phyloP scores from a whole-genome alignment of 1,140 invertebrate genomes.

The Leptinotarsa lineolata region DNA sequence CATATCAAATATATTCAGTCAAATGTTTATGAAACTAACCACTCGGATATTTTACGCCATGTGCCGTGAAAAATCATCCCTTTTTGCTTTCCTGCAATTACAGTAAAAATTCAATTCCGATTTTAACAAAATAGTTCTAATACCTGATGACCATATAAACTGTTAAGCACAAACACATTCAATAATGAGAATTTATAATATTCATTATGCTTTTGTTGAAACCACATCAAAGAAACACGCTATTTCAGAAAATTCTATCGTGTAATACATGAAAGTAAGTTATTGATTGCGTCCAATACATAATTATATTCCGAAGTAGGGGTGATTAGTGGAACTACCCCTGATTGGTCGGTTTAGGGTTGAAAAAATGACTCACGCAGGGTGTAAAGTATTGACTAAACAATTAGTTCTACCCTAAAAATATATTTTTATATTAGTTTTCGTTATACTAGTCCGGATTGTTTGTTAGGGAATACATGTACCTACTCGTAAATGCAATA shows the following conservation, averaged over 20 bases:
- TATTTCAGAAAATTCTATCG: slow-evolving; percentile 27
- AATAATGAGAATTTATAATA: slow-evolving; percentile 20
- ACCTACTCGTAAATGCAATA: too few species aligned
- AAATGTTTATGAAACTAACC: too few species aligned
- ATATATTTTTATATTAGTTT: slow-evolving; percentile 46
- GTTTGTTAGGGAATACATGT: slow-evolving; percentile 13
- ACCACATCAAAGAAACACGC: slow-evolving; percentile 27
- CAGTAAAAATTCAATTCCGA: background rate
- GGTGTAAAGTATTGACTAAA: slow-evolving; percentile 59
- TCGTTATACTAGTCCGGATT: slow-evolving; percentile 27
- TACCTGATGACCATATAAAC: background rate
- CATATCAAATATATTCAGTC: too few species aligned
- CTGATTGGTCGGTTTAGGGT: slow-evolving; percentile 56
- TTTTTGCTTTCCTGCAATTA: too few species aligned
- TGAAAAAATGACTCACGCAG: slow-evolving; percentile 58
- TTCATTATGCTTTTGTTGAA: slow-evolving; percentile 24
- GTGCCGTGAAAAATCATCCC: too few species aligned
- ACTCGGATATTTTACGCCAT: too few species aligned
- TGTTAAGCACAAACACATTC: background rate
- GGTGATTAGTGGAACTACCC: slow-evolving; percentile 54
- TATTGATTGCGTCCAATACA: slow-evolving; percentile 57
- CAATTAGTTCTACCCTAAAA: slow-evolving; percentile 55
- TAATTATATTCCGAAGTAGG: slow-evolving; percentile 55
- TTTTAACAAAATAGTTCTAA: background rate
- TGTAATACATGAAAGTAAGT: slow-evolving; percentile 54